Conservation (phyloP, 2,113 vertebrate genomes). For the Crotophaga sulcirostris region DNA sequence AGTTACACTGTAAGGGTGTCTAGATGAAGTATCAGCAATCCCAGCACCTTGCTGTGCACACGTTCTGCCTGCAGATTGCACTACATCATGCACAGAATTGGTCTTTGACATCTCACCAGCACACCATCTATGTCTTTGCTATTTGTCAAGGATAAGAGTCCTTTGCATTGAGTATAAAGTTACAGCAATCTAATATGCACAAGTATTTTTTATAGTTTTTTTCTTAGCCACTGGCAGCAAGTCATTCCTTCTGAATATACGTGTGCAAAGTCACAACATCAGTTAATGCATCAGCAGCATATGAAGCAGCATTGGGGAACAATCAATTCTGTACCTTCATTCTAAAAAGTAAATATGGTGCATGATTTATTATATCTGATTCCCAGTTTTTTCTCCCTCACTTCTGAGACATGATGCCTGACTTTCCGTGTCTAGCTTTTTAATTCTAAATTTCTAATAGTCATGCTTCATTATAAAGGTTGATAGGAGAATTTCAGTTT, state of each 20-base stretch:
- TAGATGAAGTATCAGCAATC: not conserved
- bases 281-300: conserved; percentile 3
- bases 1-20: not conserved
- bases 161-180: not conserved
- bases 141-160: conserved; percentile 13
- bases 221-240: not conserved
- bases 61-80: not conserved
- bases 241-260: conserved; percentile 14
- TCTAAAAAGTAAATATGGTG: conserved; percentile 30
- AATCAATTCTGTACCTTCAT: conserved; percentile 37
- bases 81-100: not conserved
- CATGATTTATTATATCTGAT: conserved; percentile 53
- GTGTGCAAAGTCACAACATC: conserved; percentile 29
- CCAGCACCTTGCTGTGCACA: not conserved
- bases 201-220: not conserved
- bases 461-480: not conserved
- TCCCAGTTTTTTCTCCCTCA: not conserved
- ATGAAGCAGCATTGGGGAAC: not conserved
- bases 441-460: conserved; percentile 26
- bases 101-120: not conserved
- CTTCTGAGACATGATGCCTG: not conserved
- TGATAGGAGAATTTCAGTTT: not conserved
- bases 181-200: not conserved
- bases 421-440: not conserved
- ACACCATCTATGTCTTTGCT: not conserved